These are phyloP conservation scores for Lydus trimaculatus DNA, from an alignment of 2,888 invertebrate genomes.

Conservation along the genomic window DNA sequence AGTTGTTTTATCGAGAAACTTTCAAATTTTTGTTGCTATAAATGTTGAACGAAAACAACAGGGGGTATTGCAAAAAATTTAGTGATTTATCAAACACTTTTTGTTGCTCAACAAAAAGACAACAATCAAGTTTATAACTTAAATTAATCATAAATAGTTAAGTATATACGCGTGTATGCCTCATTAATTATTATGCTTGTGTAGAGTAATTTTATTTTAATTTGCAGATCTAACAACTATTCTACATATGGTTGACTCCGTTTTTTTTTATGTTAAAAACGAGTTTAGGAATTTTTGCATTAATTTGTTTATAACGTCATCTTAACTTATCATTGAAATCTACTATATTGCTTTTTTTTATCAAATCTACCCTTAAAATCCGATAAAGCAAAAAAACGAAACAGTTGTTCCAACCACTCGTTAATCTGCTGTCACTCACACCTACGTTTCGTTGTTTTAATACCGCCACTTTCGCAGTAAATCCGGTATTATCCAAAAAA, in stretches of 20 bases:
- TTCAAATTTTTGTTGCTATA: neutral
- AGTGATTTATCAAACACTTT: neutral
- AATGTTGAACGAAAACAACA: neutral
- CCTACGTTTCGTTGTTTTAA: neutral
- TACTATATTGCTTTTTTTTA: neutral
- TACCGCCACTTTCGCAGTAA: neutral
- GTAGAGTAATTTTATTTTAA: neutral
- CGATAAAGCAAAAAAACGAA: neutral
- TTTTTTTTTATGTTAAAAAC: neutral
- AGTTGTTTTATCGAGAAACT: neutral
- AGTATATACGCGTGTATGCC: neutral
- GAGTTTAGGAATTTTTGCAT: neutral
- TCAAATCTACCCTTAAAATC: neutral
- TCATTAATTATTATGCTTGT: constrained; percentile 20
- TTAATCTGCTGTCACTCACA: neutral
- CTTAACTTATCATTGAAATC: neutral
- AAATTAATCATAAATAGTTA: neutral
- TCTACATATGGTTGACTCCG: neutral
- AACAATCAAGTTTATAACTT: constrained; percentile 1
- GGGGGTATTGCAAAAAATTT: neutral
- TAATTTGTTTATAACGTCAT: neutral
- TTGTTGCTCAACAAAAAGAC: neutral
- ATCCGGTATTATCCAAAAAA: neutral
- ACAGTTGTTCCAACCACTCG: neutral
- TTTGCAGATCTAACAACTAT: neutral